A percentile compares a stretch with the other conserved stretches of the same genome.
phyloP scores from a whole-genome alignment of 2,888 invertebrate species.

The Gymnosoma rotundatum region DNA sequence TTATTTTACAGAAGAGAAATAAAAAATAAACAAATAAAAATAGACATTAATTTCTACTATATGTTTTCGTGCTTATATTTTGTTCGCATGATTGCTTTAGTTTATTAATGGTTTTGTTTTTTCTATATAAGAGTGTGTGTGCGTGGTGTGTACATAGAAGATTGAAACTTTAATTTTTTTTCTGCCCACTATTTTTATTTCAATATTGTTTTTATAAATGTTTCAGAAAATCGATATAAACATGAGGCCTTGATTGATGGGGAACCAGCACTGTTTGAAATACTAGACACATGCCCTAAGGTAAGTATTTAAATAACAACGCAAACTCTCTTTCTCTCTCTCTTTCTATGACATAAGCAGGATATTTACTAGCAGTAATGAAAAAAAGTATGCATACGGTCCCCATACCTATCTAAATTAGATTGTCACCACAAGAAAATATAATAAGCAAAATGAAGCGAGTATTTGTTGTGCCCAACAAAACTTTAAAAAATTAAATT shows the following conservation, averaged over 20 bases:
- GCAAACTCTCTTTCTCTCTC: too few species aligned
- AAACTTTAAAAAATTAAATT: too few species aligned
- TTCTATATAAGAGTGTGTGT: not conserved
- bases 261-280: slow-evolving; percentile 94
- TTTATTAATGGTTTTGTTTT: not conserved
- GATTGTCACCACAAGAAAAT: too few species aligned
- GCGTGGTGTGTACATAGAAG: not conserved
- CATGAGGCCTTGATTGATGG: slow-evolving; percentile 94
- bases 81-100: slow-evolving; percentile 54
- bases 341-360: too few species aligned
- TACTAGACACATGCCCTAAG: slow-evolving; percentile 92
- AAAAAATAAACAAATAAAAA: slow-evolving; percentile 1
- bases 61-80: slow-evolving; percentile 36
- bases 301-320: slow-evolving; percentile 72
- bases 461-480: too few species aligned
- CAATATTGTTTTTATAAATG: slow-evolving; percentile 43
- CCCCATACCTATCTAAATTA: too few species aligned
- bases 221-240: slow-evolving; percentile 94
- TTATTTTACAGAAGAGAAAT: too few species aligned
- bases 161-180: not conserved
- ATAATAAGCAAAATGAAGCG: too few species aligned
- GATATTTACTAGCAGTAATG: too few species aligned
- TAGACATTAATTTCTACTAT: not conserved
- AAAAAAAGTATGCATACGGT: too few species aligned
- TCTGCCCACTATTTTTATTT: slow-evolving; percentile 14